phyloP scores from a whole-genome alignment of 2,888 invertebrate genomes.

The Sialis fuliginosa region DNA sequence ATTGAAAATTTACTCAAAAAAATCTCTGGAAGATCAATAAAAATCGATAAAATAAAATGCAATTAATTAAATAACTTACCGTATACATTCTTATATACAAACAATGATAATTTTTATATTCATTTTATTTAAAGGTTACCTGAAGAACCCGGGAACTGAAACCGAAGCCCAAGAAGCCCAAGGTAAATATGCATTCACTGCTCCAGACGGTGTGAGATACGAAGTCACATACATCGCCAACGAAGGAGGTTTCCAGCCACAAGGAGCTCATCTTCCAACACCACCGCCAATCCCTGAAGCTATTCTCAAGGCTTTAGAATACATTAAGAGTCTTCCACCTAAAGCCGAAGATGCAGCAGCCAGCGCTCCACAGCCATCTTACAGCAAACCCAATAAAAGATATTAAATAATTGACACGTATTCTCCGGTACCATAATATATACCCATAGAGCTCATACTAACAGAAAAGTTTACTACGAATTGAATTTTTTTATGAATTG shows the following conservation, averaged over 20 bases:
- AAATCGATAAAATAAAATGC: not conserved
- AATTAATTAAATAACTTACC: not conserved
- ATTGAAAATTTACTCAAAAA: no score
- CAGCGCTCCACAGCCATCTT: slow-evolving; percentile 24
- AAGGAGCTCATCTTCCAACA: slow-evolving; percentile 61
- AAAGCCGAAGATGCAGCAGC: slow-evolving; percentile 17
- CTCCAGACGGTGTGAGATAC: slow-evolving; percentile 46
- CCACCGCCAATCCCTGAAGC: slow-evolving; percentile 62
- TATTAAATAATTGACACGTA: not conserved
- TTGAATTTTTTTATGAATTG: no score
- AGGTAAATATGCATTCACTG: slow-evolving; percentile 32
- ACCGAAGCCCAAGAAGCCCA: slow-evolving; percentile 30
- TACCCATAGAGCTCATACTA: not conserved
- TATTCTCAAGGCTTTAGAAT: slow-evolving; percentile 49
- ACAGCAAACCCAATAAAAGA: slow-evolving; percentile 8
- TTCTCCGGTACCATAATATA: no score
- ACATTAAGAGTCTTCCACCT: slow-evolving; percentile 37
- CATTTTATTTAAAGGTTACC: slow-evolving; percentile 8
- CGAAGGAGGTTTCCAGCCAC: slow-evolving; percentile 49
- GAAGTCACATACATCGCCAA: slow-evolving; percentile 46
- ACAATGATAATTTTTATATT: not conserved
- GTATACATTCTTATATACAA: not conserved
- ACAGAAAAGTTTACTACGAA: not conserved
- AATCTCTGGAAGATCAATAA: not conserved
- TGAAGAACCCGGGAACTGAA: slow-evolving; percentile 37